Evolutionary conservation across 2,888 invertebrate species (phyloP).

Genomic region (Macrophya alboannulata): DNA sequence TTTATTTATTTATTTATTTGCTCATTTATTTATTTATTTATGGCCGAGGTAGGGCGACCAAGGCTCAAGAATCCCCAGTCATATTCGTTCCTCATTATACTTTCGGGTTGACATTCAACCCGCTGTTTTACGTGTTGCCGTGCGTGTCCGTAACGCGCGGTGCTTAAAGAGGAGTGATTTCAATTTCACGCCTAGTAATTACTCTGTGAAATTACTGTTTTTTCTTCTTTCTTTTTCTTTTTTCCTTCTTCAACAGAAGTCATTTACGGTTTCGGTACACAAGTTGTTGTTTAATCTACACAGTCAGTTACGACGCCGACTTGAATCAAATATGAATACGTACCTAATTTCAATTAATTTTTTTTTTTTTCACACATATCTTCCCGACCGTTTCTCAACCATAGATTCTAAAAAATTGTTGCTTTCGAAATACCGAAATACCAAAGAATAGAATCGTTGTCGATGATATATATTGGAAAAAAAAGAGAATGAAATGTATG

Average conservation of each 20-base stretch:
- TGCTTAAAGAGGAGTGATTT: background rate
- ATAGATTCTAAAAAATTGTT: background rate
- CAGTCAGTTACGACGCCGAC: background rate
- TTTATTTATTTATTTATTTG: constrained; percentile 31
- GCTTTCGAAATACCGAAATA: background rate
- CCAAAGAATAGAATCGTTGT: too few species aligned
- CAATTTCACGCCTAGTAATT: constrained; percentile 14
- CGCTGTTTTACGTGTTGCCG: background rate
- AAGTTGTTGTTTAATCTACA: background rate
- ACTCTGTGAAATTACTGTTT: constrained; percentile 5
- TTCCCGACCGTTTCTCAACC: background rate
- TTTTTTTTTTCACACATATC: background rate
- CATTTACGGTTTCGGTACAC: background rate
- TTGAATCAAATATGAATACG: background rate
- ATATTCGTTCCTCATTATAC: constrained; percentile 23
- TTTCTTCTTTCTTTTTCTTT: background rate
- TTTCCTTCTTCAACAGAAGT: background rate
- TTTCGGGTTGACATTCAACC: constrained; percentile 14
- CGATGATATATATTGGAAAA: too few species aligned
- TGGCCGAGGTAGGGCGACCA: background rate
- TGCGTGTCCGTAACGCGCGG: background rate
- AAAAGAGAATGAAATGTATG: background rate
- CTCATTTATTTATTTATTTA: constrained; percentile 22
- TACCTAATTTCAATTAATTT: background rate
- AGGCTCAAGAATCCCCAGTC: background rate